Percentiles rank a stretch among this genome's conserved stretches.
These are phyloP conservation scores for Propithecus perrieri DNA, from an alignment of 2,797 vertebrate genomes.

Conservation along the genomic window DNA sequence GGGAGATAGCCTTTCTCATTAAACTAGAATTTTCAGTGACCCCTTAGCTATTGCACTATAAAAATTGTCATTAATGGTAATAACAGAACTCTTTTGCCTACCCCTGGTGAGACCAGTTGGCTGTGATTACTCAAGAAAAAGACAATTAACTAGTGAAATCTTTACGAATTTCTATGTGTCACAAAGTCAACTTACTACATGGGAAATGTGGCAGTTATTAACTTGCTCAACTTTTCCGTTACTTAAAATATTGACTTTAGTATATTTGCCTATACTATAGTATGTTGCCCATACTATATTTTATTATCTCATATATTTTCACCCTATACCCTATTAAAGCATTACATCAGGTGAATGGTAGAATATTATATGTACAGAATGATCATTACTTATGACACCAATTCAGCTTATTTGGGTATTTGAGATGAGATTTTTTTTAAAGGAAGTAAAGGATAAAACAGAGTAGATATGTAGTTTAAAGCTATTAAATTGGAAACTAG, in stretches of 20 bases:
- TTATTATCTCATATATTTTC: neutral
- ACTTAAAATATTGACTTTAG: neutral
- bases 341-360: neutral
- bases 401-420: neutral
- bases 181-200: neutral
- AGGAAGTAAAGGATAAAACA: neutral
- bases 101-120: neutral
- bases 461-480: neutral
- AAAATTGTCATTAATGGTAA: conserved; percentile 22
- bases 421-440: neutral
- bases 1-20: conserved; percentile 46
- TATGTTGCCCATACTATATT: neutral
- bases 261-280: neutral
- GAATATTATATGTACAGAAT: neutral
- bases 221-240: neutral
- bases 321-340: neutral
- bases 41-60: conserved; percentile 43
- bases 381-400: neutral
- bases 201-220: conserved; percentile 1
- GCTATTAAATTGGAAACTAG: neutral
- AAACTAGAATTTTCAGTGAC: conserved; percentile 61
- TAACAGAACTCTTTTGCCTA: neutral
- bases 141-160: neutral
- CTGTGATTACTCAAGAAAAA: neutral
- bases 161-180: neutral